These are phyloP conservation scores for Porites divaricata DNA, from an alignment of 92 coral and sea anemone species.

Conservation along the genomic window DNA sequence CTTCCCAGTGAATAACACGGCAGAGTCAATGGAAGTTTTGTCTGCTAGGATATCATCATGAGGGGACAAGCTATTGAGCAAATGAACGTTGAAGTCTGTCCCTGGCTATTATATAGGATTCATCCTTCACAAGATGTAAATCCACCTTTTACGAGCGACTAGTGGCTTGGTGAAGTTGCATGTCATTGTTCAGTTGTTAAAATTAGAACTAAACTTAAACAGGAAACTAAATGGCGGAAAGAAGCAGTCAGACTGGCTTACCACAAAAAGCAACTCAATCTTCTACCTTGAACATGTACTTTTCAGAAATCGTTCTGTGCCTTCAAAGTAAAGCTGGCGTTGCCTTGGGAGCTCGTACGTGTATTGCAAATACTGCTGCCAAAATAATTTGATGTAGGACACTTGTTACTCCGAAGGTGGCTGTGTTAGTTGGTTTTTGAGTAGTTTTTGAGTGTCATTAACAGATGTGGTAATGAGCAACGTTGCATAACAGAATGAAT, in stretches of 20 bases:
- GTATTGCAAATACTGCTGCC: not conserved
- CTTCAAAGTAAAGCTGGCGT: too few species aligned
- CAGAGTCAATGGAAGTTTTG: conserved; percentile 70
- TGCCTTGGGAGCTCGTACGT: too few species aligned
- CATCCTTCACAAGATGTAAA: conserved; percentile 12
- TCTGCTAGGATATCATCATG: conserved; percentile 72
- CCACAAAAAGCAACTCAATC: too few species aligned
- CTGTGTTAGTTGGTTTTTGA: not conserved
- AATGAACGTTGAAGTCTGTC: not conserved
- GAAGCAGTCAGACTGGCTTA: not conserved
- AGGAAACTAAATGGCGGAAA: not conserved
- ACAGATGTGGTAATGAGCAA: not conserved
- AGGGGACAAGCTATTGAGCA: not conserved
- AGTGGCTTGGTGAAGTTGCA: not conserved
- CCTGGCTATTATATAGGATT: not conserved
- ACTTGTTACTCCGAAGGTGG: too few species aligned
- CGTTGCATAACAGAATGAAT: not conserved
- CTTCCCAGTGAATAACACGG: conserved; percentile 62
- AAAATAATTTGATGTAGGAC: too few species aligned
- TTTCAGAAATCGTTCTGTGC: too few species aligned
- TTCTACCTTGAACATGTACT: too few species aligned
- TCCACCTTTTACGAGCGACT: not conserved
- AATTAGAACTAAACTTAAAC: too few species aligned
- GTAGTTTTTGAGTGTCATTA: not conserved
- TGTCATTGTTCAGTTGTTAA: not conserved